Evolutionary conservation across 2,113 vertebrate species (phyloP).

Genomic region (Nanorana parkeri): DNA sequence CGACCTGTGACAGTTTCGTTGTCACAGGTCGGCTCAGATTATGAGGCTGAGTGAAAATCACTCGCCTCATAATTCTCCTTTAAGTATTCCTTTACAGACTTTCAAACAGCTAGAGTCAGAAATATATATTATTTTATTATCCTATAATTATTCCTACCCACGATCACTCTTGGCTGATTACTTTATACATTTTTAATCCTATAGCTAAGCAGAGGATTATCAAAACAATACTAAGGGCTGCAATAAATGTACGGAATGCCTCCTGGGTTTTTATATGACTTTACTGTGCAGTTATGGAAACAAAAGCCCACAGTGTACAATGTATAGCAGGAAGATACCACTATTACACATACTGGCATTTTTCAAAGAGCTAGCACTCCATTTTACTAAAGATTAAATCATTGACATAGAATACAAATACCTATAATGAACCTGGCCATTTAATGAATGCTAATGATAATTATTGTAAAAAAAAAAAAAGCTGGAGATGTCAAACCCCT

Average conservation of each 20-base stretch:
- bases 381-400: not conserved
- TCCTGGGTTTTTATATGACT: conserved; percentile 17
- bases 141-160: conserved; percentile 17
- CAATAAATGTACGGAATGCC: conserved; percentile 16
- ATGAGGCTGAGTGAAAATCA: too few relatives aligned
- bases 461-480: too few relatives aligned
- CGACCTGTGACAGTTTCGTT: too few relatives aligned
- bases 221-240: conserved; percentile 26
- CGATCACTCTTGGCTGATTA: conserved; percentile 26
- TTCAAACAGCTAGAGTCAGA: not conserved
- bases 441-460: not conserved
- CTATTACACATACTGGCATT: not conserved
- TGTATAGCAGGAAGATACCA: not conserved
- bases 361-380: not conserved
- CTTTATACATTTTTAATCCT: conserved; percentile 29
- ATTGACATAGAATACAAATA: not conserved
- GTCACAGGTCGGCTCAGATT: too few relatives aligned
- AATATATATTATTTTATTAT: conserved; percentile 21
- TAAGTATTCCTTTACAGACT: not conserved
- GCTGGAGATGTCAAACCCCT: too few relatives aligned
- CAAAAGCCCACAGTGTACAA: conserved; percentile 19
- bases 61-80: too few relatives aligned
- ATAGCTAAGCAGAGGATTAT: conserved; percentile 17
- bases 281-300: conserved; percentile 15
- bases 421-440: not conserved